These are phyloP conservation scores for Candidula unifasciata DNA, from an alignment of 2,888 invertebrate genomes.

Conservation along the genomic window DNA sequence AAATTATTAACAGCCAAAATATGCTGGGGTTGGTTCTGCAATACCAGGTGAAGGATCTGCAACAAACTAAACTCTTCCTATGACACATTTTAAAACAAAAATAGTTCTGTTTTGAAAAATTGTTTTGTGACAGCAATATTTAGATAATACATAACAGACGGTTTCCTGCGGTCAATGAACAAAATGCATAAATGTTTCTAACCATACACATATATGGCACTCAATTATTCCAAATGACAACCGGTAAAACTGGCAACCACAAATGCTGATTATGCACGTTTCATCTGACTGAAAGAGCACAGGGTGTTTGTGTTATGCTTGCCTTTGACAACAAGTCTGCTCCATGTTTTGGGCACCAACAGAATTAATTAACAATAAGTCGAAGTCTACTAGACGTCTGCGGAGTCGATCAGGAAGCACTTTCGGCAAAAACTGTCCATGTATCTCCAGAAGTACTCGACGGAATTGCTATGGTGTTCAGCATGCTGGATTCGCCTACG, in stretches of 20 bases:
- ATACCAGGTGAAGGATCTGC: no score
- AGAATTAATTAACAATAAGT: not conserved
- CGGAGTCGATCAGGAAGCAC: conserved; percentile 32
- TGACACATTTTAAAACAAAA: no score
- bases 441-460: conserved; percentile 13
- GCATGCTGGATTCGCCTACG: conserved; percentile 21
- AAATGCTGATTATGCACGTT: conserved; percentile 4
- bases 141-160: no score
- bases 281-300: not conserved
- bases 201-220: no score
- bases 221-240: conserved; percentile 7
- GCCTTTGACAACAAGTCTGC: conserved; percentile 5
- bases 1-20: no score
- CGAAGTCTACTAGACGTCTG: not conserved
- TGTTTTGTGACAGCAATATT: no score
- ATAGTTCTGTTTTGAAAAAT: no score
- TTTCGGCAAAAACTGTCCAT: not conserved
- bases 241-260: no score
- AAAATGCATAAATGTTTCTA: no score
- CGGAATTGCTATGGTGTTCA: not conserved
- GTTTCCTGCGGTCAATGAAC: no score
- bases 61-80: no score
- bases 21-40: no score
- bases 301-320: not conserved
- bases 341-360: not conserved